phyloP scores from a whole-genome alignment of 1,140 invertebrate species.

The Lordiphosa stackelbergi region DNA sequence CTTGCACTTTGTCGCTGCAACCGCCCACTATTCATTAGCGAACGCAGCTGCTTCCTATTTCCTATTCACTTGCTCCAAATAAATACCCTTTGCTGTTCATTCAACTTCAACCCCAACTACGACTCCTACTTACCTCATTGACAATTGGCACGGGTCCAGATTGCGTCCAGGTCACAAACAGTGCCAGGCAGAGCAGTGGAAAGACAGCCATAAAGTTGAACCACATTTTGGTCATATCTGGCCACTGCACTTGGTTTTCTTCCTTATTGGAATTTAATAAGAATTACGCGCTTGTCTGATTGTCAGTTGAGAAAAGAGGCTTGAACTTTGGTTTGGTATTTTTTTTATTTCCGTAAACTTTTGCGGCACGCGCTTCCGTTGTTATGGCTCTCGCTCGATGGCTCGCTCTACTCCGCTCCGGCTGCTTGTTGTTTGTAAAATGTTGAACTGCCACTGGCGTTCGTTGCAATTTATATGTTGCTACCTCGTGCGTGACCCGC shows the following conservation, averaged over 20 bases:
- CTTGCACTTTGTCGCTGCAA: constrained; percentile 22
- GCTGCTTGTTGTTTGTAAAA: constrained; percentile 52
- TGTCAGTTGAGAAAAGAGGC: constrained; percentile 12
- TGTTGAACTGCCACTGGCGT: constrained; percentile 41
- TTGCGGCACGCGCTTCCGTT: constrained; percentile 67
- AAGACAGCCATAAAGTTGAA: constrained; percentile 63
- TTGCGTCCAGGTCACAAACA: constrained; percentile 53
- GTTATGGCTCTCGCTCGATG: constrained; percentile 11
- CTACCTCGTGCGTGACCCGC: constrained; percentile 50
- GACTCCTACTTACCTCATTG: constrained; percentile 67
- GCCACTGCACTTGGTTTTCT: constrained; percentile 24
- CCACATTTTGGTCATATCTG: constrained; percentile 50
- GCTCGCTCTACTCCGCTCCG: constrained; percentile 21
- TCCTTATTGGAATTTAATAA: constrained; percentile 17
- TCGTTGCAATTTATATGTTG: constrained; percentile 58
- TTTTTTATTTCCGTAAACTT: constrained; percentile 68
- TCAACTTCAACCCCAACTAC: constrained; percentile 3
- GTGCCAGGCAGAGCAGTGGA: constrained; percentile 52
- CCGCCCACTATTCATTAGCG: constrained; percentile 36
- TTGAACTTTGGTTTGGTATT: constrained; percentile 26
- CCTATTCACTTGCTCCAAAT: constrained; percentile 49
- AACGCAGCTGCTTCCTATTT: constrained; percentile 10
- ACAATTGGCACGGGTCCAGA: constrained; percentile 76
- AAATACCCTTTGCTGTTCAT: constrained; percentile 28
- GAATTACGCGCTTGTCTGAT: constrained; percentile 17